Conservation (phyloP, 2,797 vertebrate genomes). For the Catostomus latipinnis region DNA sequence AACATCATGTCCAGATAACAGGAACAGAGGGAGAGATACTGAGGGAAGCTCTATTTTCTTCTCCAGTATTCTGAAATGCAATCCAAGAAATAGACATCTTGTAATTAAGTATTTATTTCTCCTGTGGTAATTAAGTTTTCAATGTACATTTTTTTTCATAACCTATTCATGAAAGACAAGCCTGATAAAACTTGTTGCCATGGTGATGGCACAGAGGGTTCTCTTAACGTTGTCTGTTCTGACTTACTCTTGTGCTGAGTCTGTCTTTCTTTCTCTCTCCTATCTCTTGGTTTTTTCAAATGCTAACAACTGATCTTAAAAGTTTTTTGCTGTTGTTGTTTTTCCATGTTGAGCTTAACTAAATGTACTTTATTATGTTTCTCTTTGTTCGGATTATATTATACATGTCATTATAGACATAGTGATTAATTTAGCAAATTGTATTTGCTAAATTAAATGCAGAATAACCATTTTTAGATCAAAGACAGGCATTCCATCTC, state of each 20-base stretch:
- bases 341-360: neutral
- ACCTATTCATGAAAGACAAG: slow-evolving; percentile 35
- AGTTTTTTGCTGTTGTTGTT: slow-evolving; percentile 1
- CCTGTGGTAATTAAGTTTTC: slow-evolving; percentile 49
- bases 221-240: slow-evolving; percentile 25
- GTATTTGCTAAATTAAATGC: slow-evolving; percentile 9
- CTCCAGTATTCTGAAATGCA: slow-evolving; percentile 16
- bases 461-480: slow-evolving; percentile 25
- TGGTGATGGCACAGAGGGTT: slow-evolving; percentile 22
- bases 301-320: slow-evolving; percentile 15
- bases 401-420: neutral
- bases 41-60: slow-evolving; percentile 11
- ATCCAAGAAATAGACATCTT: slow-evolving; percentile 32
- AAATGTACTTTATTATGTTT: neutral
- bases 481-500: slow-evolving; percentile 17
- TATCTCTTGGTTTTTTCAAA: neutral
- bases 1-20: neutral
- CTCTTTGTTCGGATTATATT: neutral
- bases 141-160: slow-evolving; percentile 25
- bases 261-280: neutral
- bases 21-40: neutral
- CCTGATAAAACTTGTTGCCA: slow-evolving; percentile 28
- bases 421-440: neutral
- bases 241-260: slow-evolving; percentile 7
- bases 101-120: slow-evolving; percentile 28